A percentile compares a stretch with the other conserved stretches of the same genome.
Evolutionary conservation across 1,140 invertebrate species (phyloP).

Genomic region (Stegodyphus dumicola): DNA sequence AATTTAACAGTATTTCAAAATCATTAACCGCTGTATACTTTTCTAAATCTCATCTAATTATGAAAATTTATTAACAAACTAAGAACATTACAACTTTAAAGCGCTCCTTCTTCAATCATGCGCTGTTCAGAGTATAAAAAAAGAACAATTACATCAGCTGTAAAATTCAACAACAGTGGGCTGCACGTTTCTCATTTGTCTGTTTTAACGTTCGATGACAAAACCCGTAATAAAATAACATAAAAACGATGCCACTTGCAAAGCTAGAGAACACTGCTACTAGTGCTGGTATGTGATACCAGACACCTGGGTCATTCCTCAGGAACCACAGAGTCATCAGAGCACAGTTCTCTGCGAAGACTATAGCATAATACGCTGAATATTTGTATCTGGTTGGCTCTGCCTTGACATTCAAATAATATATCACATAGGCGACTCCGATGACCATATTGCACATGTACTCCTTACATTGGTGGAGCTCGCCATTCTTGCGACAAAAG

Average conservation of each 20-base stretch:
- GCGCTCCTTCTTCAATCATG: constrained; percentile 24
- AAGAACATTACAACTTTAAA: constrained; percentile 49
- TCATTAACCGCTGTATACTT: too few species aligned
- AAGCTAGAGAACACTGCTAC: constrained; percentile 66
- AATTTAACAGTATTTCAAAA: too few species aligned
- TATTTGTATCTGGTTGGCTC: constrained; percentile 70
- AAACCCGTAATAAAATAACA: constrained; percentile 69
- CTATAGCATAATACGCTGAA: constrained; percentile 69
- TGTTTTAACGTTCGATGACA: constrained; percentile 66
- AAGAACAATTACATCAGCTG: constrained; percentile 31
- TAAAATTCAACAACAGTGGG: constrained; percentile 53
- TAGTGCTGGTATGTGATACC: constrained; percentile 65
- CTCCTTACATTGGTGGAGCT: constrained; percentile 66
- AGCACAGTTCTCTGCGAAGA: constrained; percentile 69
- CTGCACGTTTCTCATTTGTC: constrained; percentile 54
- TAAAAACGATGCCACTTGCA: constrained; percentile 67
- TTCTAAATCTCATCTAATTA: constrained; percentile 35
- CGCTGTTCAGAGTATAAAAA: constrained; percentile 37
- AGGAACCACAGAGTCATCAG: constrained; percentile 70
- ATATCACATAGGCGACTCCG: constrained; percentile 71
- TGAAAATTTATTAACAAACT: constrained; percentile 59
- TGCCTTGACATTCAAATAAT: constrained; percentile 71
- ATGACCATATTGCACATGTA: constrained; percentile 70
- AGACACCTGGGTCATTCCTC: constrained; percentile 55
- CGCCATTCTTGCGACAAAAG: constrained; percentile 66